A percentile compares a stretch with the other conserved stretches of the same genome.
Conservation (phyloP, 2,113 vertebrate species). For the Phocoena sinus region DNA sequence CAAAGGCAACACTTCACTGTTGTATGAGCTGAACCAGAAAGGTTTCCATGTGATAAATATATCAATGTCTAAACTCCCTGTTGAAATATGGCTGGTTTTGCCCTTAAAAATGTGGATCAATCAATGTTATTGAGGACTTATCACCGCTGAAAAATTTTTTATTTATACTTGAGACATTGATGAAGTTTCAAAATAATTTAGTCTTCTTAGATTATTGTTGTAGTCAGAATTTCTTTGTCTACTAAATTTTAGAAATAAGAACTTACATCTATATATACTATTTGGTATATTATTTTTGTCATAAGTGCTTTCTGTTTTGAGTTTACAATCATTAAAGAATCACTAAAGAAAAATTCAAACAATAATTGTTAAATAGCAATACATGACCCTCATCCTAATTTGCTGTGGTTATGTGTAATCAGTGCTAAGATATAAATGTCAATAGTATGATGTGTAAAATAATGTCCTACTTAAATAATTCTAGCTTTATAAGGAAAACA, state of each 20-base stretch:
- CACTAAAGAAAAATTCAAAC: not conserved
- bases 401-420: not conserved
- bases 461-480: not conserved
- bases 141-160: conserved; percentile 73
- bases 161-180: conserved; percentile 65
- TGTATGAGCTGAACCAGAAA: conserved; percentile 56
- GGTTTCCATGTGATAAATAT: conserved; percentile 70
- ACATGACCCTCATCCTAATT: not conserved
- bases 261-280: not conserved
- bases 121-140: conserved; percentile 76
- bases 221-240: not conserved
- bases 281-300: not conserved
- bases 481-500: not conserved
- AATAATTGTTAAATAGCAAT: not conserved
- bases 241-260: not conserved
- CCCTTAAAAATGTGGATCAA: conserved; percentile 78
- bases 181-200: conserved; percentile 64
- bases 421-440: not conserved
- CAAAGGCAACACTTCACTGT: conserved; percentile 68
- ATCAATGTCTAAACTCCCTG: conserved; percentile 71
- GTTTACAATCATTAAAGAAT: not conserved
- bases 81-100: conserved; percentile 78
- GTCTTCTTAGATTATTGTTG: not conserved
- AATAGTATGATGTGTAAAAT: not conserved
- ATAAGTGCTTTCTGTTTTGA: not conserved